Conservation (phyloP, 92 coral and sea anemone species). For the Porites cylindrica region DNA sequence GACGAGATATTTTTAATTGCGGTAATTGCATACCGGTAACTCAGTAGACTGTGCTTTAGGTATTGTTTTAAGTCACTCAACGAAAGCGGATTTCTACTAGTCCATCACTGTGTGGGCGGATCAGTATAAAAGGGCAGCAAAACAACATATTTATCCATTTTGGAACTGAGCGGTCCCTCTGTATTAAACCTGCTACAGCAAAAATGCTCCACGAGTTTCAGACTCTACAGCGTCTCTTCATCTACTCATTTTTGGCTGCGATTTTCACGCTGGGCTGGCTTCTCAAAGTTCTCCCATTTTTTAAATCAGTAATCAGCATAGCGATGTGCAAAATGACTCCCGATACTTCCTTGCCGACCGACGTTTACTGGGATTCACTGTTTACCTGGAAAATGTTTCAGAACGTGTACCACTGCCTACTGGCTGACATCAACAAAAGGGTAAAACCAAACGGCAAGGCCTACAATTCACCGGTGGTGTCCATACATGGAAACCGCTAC, state of each 20-base stretch:
- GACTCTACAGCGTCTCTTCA: conserved; percentile 29
- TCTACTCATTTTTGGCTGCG: conserved; percentile 49
- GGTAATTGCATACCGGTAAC: conserved; percentile 50
- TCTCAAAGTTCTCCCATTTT: conserved; percentile 68
- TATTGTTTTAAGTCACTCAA: conserved; percentile 48
- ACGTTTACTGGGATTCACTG: conserved; percentile 80
- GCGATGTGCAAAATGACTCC: conserved; percentile 70
- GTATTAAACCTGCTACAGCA: not conserved
- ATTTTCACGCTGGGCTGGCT: conserved; percentile 67
- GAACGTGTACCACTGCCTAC: conserved; percentile 76
- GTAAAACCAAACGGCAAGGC: conserved; percentile 68
- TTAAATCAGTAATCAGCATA: conserved; percentile 49
- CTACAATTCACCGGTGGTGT: conserved; percentile 72
- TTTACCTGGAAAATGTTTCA: conserved; percentile 85
- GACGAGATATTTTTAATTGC: conserved; percentile 7
- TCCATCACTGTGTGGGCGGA: conserved; percentile 1
- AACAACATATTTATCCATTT: conserved; percentile 26
- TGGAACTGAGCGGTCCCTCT: not conserved
- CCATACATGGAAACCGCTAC: conserved; percentile 54
- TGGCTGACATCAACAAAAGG: conserved; percentile 72
- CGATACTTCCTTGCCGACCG: conserved; percentile 71
- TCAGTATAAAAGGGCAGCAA: conserved; percentile 1
- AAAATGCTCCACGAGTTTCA: conserved; percentile 5
- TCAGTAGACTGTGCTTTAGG: not conserved
- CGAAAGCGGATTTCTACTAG: conserved; percentile 31